Base-by-base conservation (phyloP, 2,888 invertebrate genomes). In the Gisinianus flammeolus region DNA sequence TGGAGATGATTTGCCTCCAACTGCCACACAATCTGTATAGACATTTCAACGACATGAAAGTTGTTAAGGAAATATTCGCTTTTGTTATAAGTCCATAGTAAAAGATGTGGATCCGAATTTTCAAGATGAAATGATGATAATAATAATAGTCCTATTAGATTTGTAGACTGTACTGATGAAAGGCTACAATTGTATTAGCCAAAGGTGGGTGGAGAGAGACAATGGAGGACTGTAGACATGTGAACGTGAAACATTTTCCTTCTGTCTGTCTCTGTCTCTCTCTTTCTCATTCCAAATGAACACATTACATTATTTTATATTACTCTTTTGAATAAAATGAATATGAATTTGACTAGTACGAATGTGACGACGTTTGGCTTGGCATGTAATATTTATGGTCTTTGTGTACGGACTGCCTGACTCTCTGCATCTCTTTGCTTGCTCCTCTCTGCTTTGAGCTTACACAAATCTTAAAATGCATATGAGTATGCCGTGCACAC, bases 271-370 rank as follows among this genome's bases (percentile, higher is more conserved):
- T n/a, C n/a, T n/a, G n/a, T n/a, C n/a, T n/a, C n/a, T n/a, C n/a
- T n/a, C n/a, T n/a, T n/a, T n/a, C 54, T 70, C 70, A 70, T 70
- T 70, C 26, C 28, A 52, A 52, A 70, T 70, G 70, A 54, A 70
- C 70, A 70, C 54, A 70, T 70, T 70, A 70, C 54, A 70, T 35
- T 33, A 69, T 70, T 70, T 70, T 70, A 26, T 54, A 70, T 12
- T 54, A 70, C 70, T 52, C 44, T 28, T 28, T 54, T 24, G 54
- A 70, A 70, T 54, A 35, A 54, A 28, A 62, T 62, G 62, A 72
- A 72, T 72, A 54, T 31, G 58, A 62, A 62, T 73, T 73, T 64
- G 64, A 73, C 73, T 62, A 62, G 62, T 62, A 62, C 24, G 73
- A 33, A 73, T 73, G 73, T 73, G 73, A 73, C 73, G 73, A 73